Percentiles rank a stretch among this genome's conserved stretches.
These are phyloP conservation scores for Proteles cristata DNA, from an alignment of 2,113 vertebrate species.

Conservation along the genomic window DNA sequence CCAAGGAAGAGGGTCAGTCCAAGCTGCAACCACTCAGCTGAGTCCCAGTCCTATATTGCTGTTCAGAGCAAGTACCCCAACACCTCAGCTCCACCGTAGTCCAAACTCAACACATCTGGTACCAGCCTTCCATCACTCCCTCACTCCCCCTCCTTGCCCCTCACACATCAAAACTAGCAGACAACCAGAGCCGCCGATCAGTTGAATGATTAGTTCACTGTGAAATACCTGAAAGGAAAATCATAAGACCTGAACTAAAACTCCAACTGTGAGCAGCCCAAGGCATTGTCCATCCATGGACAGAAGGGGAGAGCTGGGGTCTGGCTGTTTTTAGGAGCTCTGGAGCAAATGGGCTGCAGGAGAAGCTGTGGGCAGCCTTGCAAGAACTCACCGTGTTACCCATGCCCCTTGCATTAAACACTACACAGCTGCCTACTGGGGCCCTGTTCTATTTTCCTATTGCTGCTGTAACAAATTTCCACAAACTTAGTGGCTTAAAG, in stretches of 20 bases:
- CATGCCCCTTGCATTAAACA: rapidly evolving
- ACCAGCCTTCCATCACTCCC: background rate
- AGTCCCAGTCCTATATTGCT: background rate
- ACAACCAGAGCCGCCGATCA: background rate
- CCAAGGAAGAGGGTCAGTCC: background rate
- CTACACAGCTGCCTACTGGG: background rate
- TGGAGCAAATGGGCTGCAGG: background rate
- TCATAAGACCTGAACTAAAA: background rate
- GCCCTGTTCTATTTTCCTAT: background rate
- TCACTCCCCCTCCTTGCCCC: background rate
- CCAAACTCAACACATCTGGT: background rate
- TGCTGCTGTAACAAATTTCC: background rate
- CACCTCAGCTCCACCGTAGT: background rate
- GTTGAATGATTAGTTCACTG: background rate
- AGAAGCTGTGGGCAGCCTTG: background rate
- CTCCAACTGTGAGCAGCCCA: background rate
- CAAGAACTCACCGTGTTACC: background rate
- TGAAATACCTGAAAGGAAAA: background rate
- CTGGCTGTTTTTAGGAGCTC: background rate
- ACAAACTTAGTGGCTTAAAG: background rate
- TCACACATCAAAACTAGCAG: background rate
- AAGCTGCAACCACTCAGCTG: background rate
- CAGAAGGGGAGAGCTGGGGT: background rate
- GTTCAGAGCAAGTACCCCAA: background rate
- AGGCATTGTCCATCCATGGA: background rate